Evolutionary conservation across 2,113 vertebrate species (phyloP).

Genomic region (Oxyura jamaicensis): DNA sequence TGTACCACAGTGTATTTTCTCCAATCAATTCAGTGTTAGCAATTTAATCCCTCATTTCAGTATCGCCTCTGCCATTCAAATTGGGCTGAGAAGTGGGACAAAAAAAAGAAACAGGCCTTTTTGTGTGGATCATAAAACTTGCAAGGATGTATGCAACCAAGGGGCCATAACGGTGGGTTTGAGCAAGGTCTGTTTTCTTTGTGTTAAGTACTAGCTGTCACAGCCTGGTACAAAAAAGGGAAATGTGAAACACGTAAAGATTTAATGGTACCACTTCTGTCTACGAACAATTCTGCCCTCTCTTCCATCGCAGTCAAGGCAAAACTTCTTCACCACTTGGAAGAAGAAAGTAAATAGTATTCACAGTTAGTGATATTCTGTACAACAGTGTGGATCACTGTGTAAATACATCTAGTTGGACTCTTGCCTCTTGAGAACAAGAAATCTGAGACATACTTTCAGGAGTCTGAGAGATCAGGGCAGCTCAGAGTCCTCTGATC

Average conservation of each 20-base stretch:
- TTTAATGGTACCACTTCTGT: neutral
- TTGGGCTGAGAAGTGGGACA: neutral
- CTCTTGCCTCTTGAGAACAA: neutral
- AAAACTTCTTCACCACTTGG: neutral
- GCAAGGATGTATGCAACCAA: neutral
- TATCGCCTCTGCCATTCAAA: neutral
- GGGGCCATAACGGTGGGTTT: neutral
- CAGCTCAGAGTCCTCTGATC: neutral
- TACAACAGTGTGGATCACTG: neutral
- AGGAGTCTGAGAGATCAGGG: neutral
- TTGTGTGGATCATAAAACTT: neutral
- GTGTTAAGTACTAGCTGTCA: neutral
- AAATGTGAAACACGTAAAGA: neutral
- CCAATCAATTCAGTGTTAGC: neutral
- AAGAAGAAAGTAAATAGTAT: neutral
- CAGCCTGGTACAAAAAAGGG: neutral
- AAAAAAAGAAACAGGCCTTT: neutral
- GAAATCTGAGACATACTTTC: neutral
- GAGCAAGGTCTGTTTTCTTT: neutral
- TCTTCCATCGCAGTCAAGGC: neutral
- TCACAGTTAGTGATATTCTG: neutral
- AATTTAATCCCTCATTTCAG: neutral
- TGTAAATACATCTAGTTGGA: neutral
- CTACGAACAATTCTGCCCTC: neutral
- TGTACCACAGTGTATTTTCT: neutral